phyloP scores from a whole-genome alignment of 2,113 vertebrate species.

The Rhinoderma darwinii region DNA sequence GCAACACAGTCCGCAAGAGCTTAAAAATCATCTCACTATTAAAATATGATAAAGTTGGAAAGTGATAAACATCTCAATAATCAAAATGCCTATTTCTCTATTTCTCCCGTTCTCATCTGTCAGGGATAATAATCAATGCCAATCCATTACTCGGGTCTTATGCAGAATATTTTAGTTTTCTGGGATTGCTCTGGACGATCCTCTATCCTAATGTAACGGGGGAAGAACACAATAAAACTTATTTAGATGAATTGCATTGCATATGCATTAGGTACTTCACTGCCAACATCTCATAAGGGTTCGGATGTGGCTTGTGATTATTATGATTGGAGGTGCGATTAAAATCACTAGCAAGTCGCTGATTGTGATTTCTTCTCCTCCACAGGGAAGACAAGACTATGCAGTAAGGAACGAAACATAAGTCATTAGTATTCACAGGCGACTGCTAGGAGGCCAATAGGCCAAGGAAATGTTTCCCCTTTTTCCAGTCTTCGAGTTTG shows the following conservation, averaged over 20 bases:
- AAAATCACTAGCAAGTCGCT: conserved; percentile 7
- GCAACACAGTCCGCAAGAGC: not conserved
- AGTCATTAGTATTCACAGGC: no score
- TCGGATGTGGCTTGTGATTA: conserved; percentile 33
- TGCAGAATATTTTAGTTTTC: conserved; percentile 42
- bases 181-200: conserved; percentile 57
- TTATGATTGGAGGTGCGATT: conserved; percentile 53
- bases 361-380: conserved; percentile 42
- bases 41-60: conserved; percentile 10
- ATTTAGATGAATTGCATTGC: conserved; percentile 27
- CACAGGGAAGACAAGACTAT: not conserved
- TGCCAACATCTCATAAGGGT: not conserved
- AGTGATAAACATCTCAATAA: conserved; percentile 44
- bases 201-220: conserved; percentile 12
- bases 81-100: conserved; percentile 18
- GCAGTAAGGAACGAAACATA: not conserved
- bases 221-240: conserved; percentile 22
- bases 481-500: no score
- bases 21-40: conserved; percentile 2
- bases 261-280: conserved; percentile 53
- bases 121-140: conserved; percentile 24
- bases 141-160: conserved; percentile 1
- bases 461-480: no score
- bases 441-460: no score
- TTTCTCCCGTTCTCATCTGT: not conserved